Base-by-base conservation (phyloP, 2,113 vertebrate species). In the Sinocyclocheilus anshuiensis region DNA sequence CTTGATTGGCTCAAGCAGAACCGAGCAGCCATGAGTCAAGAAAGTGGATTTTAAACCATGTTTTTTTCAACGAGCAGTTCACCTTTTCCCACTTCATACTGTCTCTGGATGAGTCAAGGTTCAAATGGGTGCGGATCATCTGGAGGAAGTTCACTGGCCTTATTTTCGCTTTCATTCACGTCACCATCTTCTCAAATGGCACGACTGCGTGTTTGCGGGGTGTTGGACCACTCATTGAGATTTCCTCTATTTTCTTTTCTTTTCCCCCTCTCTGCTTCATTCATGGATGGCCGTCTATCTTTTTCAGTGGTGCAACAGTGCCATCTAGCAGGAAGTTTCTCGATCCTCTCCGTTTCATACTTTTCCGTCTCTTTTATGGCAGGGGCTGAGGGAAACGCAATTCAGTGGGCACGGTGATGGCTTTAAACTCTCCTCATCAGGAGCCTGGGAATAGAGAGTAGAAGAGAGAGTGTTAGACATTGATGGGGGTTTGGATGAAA, bases 351-450 rank as follows among this genome's bases (percentile, higher is more conserved):
- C 8, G n/a, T 24, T 59, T 3, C 42, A 33, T 50, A 53, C n/a
- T 63, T 42, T 48, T 50, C 53, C 65, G 57, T 83, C 22, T 86
- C 89, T 91, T 92, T 90, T 88, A 88, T 90, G 88, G 90, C 90
- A 91, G 92, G 91, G 92, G 92, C 90, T 89, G 88, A 86, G 91
- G 91, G 80, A 93, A 91, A 91, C 92, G 91, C 89, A 92, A 92
- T 93, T 93, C 92, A 92, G 87, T 91, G 87, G 91, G 91, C 86
- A 90, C 89, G 89, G 91, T 91, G 91, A 94, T 93, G 91, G 92
- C 93, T 93, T 92, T 93, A 93, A 95, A 91, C 91, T 91, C 91
- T 90, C 91, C 90, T 91, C 91, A 92, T 93, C 91, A 92, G 90
- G 91, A 92, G 85, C 85, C 79, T 85, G 93, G 93, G 92, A 94